Base-by-base conservation (phyloP, 2,888 invertebrate genomes). In the Neocrepidodera transversa region DNA sequence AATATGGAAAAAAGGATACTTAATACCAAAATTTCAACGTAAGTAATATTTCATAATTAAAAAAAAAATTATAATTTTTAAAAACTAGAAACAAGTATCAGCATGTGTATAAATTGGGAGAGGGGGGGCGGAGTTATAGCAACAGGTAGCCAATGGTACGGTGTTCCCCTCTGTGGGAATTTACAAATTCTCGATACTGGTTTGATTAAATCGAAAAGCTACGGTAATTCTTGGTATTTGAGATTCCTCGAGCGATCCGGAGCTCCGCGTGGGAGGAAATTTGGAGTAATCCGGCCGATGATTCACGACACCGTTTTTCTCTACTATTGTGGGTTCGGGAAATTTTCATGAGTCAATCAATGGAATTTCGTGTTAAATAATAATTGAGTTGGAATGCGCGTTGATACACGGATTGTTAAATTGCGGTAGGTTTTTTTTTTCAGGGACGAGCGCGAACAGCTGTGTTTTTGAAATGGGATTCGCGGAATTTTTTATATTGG, bases 101-200 rank as follows among this genome's bases (percentile, higher is more conserved):
- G 32, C 32, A 13, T 32, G 32, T 32, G n/a, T 10, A 3, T 4
- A 10, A n/a, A n/a, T n/a, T n/a, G n/a, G n/a, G n/a, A n/a, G n/a
- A n/a, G 1, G 32, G 11, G 69, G 72, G 77, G 76, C 76, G 76
- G 38, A 38, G 16, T 38, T 17, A 17, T 11, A 61, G 69, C 78
- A 76, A 78, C 77, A 77, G 74, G 76, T 77, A 77, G 75, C 77
- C 77, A 78, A 77, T 77, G 67, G 68, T 64, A 56, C 47, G 47
- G 63, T 58, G 51, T 59, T 62, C 51, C 60, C 64, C 64, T 58
- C 56, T 47, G 63, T 62, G 56, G 59, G 66, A 65, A 63, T 65
- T 62, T 47, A 61, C 65, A 61, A 65, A 57, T 65, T 63, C 61
- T 59, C 60, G 62, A 55, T 62, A 53, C 54, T 53, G 52, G 59